Evolutionary conservation across 1,140 invertebrate species (phyloP), one percentile per base, ranked within the genome.

Genomic region (Papilio polyxenes): DNA sequence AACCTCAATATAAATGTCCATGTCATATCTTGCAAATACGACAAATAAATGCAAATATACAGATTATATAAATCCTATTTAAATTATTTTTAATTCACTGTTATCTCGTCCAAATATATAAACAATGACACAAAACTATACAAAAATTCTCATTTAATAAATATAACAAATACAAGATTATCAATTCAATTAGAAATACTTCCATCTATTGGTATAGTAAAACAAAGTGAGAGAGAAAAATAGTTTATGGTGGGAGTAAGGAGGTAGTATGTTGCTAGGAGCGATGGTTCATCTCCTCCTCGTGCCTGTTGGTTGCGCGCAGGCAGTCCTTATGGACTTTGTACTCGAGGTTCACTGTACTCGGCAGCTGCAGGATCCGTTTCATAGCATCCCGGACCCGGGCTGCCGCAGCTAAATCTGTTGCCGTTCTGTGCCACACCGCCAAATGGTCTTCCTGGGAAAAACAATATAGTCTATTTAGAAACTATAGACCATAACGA

Each of bases 371-470:
- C 86, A 99, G 96, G 87, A 99, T 97, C 91, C 98, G 96, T 91
- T 98, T 97, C 85, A 99, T 95, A 51, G 98, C 99, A 95, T 99
- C 99, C 88, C 98, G 96, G 87, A 99, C 99, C 87, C 98, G 96
- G 82, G 96, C 96, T 86, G 98, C 99, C 81, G 98, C 98, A 82
- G 95, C 96, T 90, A 96, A 95, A 95, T 99, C 98, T 86, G 97
- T 96, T 13, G 98, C 98, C 85, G 97, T 99, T 91, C 97, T 97
- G 95, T 99, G 99, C 99, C 99, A 99, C 87, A 99, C 96, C 86
- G 98, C 99, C 89, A 99, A 97, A 91, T 99, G 98, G 93, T 99
- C 99, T 95, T 99, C 99, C 97, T 99, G 95, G 31, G 82, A 87
- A 31, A 31, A 74, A 23, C 10, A 83, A n/a, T 7, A 75, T 31